These are phyloP conservation scores for Chionomys nivalis DNA, from an alignment of 2,113 vertebrate genomes.

Conservation along the genomic window DNA sequence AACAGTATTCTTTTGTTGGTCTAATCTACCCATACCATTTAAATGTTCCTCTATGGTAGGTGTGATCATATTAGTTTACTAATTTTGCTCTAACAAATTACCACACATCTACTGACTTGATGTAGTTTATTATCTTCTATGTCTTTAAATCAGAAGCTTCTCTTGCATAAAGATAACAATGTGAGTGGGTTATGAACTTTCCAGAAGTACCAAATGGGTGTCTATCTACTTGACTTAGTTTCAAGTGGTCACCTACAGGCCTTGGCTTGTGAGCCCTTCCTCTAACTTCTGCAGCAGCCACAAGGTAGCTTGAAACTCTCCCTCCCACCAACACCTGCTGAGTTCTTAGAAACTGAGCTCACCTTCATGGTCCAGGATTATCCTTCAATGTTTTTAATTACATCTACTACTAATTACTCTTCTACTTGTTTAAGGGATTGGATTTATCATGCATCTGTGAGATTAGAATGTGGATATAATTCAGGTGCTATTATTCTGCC, in stretches of 20 bases:
- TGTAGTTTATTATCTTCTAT: background rate
- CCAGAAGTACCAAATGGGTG: background rate
- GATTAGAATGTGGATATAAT: background rate
- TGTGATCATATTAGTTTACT: background rate
- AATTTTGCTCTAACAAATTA: background rate
- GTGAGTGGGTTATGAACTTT: background rate
- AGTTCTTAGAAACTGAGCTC: background rate
- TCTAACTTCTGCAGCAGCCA: background rate
- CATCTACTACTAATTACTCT: too few relatives aligned
- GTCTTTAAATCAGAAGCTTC: background rate
- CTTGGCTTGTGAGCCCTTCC: background rate
- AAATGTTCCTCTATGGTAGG: background rate
- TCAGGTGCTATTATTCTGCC: background rate
- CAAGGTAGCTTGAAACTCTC: background rate
- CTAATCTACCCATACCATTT: background rate
- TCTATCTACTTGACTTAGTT: background rate
- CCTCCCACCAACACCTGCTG: background rate
- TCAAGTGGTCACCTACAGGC: background rate
- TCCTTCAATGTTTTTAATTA: background rate
- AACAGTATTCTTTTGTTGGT: background rate
- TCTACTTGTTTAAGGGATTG: background rate
- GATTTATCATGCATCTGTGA: background rate
- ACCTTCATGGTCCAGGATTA: background rate
- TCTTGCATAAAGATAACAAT: background rate
- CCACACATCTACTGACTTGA: background rate